phyloP scores from a whole-genome alignment of 2,888 invertebrate genomes.

The Noctuana brunneofusca region DNA sequence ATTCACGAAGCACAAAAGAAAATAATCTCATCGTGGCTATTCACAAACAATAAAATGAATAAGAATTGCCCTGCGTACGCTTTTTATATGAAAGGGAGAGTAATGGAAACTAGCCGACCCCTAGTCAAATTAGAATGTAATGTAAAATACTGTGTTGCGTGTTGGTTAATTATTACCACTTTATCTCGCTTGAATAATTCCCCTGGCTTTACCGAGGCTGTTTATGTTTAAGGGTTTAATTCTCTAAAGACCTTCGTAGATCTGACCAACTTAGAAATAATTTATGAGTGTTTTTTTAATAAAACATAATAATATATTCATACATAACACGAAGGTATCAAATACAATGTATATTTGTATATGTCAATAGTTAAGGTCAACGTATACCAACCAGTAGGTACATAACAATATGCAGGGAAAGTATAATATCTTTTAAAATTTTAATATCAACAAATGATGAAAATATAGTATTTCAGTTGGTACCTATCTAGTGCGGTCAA shows the following conservation, averaged over 20 bases:
- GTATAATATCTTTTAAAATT: too few relatives aligned
- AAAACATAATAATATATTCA: too few relatives aligned
- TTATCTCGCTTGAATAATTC: conserved; percentile 8
- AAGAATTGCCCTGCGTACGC: conserved; percentile 1
- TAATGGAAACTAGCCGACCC: conserved; percentile 10
- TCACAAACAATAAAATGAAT: conserved; percentile 22
- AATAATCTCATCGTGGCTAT: conserved; percentile 21
- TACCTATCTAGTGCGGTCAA: too few relatives aligned
- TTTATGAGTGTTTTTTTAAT: background rate
- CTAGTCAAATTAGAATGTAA: conserved; percentile 6
- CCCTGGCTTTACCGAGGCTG: background rate
- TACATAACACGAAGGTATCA: too few relatives aligned
- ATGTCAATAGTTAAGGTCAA: too few relatives aligned
- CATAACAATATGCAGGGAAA: too few relatives aligned
- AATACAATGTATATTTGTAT: too few relatives aligned
- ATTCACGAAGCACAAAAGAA: conserved; percentile 20
- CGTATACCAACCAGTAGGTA: too few relatives aligned
- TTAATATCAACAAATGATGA: too few relatives aligned
- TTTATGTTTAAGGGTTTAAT: background rate
- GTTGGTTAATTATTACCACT: conserved; percentile 6
- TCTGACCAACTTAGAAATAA: background rate
- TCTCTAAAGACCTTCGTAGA: background rate
- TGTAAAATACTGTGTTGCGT: conserved; percentile 22
- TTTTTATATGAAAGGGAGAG: conserved; percentile 10
- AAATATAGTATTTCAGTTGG: too few relatives aligned